Evolutionary conservation across 2,113 vertebrate species (phyloP), one percentile per base, ranked within the genome.

Genomic region (Mohoua ochrocephala): DNA sequence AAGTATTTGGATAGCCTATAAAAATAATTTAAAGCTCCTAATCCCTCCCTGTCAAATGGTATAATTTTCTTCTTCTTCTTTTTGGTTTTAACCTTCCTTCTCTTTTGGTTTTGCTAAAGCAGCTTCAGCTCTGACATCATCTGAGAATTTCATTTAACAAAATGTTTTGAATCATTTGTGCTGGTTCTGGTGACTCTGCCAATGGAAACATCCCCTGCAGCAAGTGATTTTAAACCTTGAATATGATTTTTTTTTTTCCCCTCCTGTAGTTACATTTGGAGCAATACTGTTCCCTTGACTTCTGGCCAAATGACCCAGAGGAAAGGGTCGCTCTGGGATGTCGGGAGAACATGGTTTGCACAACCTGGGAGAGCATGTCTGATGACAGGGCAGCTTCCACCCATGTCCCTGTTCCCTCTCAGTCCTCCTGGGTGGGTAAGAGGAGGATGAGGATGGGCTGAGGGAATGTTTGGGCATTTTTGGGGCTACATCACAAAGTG

Each of bases 1-100:
- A 95, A 91, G 75, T 91, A 86, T 91, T 97, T 96, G 92, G 87
- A 95, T 93, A 88, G 64, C 71, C 69, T 91, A 93, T 90, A 96
- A 97, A 96, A 96, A 90, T 49, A 84, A 88, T 86, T 93, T 92
- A 86, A 95, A 97, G 71, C 68, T 94, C 54, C 93, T 95, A 94
- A 96, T 96, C 67, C 89, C 69, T 83, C 91, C 49, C 44, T 87
- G 68, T 95, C 93, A 92, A 93, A 71, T 1, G 24, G 47, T 64
- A 52, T 47, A 50, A 49, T 23, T 80, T 85, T 84, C 63, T 75
- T 56, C 10, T 9, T 4, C 33, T 67, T 57, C 50, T 37, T 81
- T 88, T 75, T 47, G 8, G 69, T 96, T 91, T 91, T 5, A 1
- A 67, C 50, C 90, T 80, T 88, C 59, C 50, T 87, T 82, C 45